Percentiles rank a stretch among this genome's conserved stretches.
phyloP scores from a whole-genome alignment of 2,113 vertebrate genomes.

The Malurus melanocephalus region DNA sequence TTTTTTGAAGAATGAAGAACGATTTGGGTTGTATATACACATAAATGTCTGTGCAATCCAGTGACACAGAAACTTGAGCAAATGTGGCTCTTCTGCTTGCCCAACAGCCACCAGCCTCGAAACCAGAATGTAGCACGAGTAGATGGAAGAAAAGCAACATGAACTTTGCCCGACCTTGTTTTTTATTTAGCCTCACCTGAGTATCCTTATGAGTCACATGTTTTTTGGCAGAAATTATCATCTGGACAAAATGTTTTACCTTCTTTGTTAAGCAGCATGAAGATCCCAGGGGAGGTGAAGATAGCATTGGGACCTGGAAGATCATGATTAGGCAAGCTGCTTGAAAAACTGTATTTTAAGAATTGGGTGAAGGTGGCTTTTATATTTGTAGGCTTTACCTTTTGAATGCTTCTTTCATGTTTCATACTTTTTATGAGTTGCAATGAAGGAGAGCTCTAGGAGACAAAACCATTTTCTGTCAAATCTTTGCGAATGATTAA shows the following conservation, averaged over 20 bases:
- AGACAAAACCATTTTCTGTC: background rate
- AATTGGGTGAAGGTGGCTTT: background rate
- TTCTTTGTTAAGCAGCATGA: background rate
- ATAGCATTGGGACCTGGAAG: background rate
- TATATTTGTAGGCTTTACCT: background rate
- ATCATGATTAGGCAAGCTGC: background rate
- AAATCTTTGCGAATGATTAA: background rate
- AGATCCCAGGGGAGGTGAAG: background rate
- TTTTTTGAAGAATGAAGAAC: background rate
- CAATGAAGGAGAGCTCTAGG: background rate
- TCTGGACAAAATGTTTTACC: background rate
- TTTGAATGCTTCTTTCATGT: background rate
- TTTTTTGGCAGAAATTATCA: background rate
- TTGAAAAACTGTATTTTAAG: background rate
- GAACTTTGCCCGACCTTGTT: fast-evolving
- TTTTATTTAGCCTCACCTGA: background rate
- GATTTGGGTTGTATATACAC: background rate
- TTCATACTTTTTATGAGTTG: background rate
- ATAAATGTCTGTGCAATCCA: background rate
- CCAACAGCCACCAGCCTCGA: fast-evolving
- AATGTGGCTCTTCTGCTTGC: background rate
- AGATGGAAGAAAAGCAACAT: background rate
- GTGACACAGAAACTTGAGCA: background rate
- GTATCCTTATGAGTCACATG: background rate
- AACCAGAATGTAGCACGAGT: background rate